phyloP scores from a whole-genome alignment of 2,888 invertebrate species.

The Bellardia pandia region DNA sequence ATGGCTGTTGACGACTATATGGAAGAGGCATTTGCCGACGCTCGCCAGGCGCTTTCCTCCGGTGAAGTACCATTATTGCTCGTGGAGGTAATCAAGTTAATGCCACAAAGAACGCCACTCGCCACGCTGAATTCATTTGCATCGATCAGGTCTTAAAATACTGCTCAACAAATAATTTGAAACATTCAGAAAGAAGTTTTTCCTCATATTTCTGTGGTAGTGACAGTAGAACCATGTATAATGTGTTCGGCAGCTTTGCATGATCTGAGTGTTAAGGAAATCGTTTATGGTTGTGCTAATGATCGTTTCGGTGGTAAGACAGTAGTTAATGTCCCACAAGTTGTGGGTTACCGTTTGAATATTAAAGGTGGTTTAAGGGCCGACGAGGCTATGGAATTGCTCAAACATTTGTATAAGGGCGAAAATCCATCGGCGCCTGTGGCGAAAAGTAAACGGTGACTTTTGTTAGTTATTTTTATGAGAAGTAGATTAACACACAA shows the following conservation, averaged over 20 bases:
- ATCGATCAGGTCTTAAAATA: slow-evolving; percentile 90
- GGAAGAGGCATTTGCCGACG: slow-evolving; percentile 90
- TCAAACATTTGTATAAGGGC: slow-evolving; percentile 97
- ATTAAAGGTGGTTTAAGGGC: slow-evolving; percentile 89
- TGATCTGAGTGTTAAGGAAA: slow-evolving; percentile 88
- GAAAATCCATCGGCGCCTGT: slow-evolving; percentile 94
- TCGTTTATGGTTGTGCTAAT: slow-evolving; percentile 96
- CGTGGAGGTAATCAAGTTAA: slow-evolving; percentile 95
- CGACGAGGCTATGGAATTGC: slow-evolving; percentile 92
- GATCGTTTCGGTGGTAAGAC: slow-evolving; percentile 98
- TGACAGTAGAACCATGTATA: slow-evolving; percentile 99
- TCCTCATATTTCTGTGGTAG: slow-evolving; percentile 89
- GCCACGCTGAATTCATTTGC: slow-evolving; percentile 98
- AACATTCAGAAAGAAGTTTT: slow-evolving; percentile 86
- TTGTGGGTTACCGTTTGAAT: slow-evolving; percentile 85
- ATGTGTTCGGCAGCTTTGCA: slow-evolving; percentile 96
- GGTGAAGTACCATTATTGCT: slow-evolving; percentile 95
- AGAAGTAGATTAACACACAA: too few relatives aligned
- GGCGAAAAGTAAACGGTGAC: slow-evolving; percentile 86
- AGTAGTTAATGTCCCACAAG: slow-evolving; percentile 91
- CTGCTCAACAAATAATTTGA: slow-evolving; percentile 86
- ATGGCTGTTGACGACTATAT: slow-evolving; percentile 86
- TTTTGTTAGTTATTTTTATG: not conserved
- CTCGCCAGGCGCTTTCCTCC: slow-evolving; percentile 88
- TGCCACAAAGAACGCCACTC: slow-evolving; percentile 95